Conservation (phyloP, 2,113 vertebrate species). For the Zingel zingel region DNA sequence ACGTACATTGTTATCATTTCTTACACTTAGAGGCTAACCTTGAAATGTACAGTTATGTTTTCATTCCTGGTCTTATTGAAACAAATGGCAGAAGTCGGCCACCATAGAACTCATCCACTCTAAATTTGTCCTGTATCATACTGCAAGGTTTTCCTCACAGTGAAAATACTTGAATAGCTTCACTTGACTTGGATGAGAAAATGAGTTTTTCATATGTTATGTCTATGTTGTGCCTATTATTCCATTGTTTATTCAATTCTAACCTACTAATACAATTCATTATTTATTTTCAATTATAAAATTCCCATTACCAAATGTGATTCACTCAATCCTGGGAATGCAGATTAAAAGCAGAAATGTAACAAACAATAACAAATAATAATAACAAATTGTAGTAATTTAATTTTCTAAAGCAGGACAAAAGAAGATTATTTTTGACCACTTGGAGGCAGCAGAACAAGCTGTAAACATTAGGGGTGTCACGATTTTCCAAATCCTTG, state of each 20-base stretch:
- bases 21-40: conserved; percentile 66
- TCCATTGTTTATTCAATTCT: neutral
- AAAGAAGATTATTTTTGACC: neutral
- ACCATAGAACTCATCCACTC: neutral
- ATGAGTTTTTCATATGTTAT: neutral
- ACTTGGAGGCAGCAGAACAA: neutral
- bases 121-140: conserved; percentile 1
- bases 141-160: neutral
- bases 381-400: too few relatives aligned
- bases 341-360: too few relatives aligned
- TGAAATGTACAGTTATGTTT: conserved; percentile 53
- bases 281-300: too few relatives aligned
- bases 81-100: conserved; percentile 44
- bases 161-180: neutral
- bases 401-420: too few relatives aligned
- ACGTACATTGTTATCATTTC: conserved; percentile 53
- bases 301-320: too few relatives aligned
- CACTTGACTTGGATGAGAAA: too few relatives aligned
- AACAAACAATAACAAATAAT: too few relatives aligned
- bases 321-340: too few relatives aligned
- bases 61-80: conserved; percentile 52
- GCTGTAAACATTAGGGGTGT: too few relatives aligned
- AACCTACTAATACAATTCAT: neutral
- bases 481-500: too few relatives aligned
- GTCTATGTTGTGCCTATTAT: neutral